Evolutionary conservation across 37 sponge, comb jelly and placozoan genomes (phyloP), one percentile per base, ranked within the genome.

Genomic region (Cladorhizidae sp.): DNA sequence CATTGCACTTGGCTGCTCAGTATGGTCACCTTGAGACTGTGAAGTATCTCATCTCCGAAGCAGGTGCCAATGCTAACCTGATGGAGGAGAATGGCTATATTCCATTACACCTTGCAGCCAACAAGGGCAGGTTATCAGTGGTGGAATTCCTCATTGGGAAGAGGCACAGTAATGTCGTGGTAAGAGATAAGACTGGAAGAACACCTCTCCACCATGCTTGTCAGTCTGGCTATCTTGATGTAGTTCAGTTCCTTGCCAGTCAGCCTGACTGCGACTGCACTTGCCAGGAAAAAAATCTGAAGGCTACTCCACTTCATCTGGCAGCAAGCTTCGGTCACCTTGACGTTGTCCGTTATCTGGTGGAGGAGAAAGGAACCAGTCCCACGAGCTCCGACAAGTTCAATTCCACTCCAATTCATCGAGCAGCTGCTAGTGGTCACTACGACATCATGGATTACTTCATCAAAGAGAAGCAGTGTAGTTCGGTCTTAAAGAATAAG

Each of bases 151-250:
- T 76, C 8, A 39, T 76, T 5, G 57, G 35, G 6, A 38, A 76
- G 42, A 76, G 57, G n/a, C 77, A 62, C 43, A 62, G 25, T 21
- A 38, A 22, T 39, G 57, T 55, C 22, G 61, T 61, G 77, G 40
- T 58, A 2, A 55, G 83, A 64, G 83, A 83, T 74, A 83, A 74
- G 29, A 43, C 28, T 67, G 83, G 83, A 0, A 36, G 83, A 3
- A 83, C 83, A 11, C 75, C 83, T 43, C 72, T 83, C 5, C 83
- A 83, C 61, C 65, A 74, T 43, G 67, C 83, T 20, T 59, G 67
- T 35, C 51, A 65, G 33, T 23, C 61, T 2, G 64, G 72, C 18
- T 39, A 56, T 57, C 51, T 64, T 7, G 75, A 74, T 25, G 41
- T 83, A 3, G 75, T 83, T 11, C 59, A 74, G 36, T 83, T 72